These are phyloP conservation scores for Peromyscus melanophrys DNA, from an alignment of 2,797 vertebrate genomes.

Conservation along the genomic window DNA sequence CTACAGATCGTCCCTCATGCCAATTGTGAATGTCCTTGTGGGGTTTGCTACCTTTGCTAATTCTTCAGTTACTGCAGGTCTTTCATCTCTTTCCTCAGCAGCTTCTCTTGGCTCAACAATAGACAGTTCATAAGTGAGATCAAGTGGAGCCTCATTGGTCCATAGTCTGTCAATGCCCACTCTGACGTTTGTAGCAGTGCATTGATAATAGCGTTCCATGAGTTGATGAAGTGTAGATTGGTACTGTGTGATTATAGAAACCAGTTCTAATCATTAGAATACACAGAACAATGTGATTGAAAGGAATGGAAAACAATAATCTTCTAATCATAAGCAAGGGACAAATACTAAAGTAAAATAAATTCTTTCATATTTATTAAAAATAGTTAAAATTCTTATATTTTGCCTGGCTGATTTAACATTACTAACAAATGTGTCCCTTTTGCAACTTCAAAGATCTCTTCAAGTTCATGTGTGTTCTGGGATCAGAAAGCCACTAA, in stretches of 20 bases:
- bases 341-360: constrained; percentile 24
- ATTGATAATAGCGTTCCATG: background rate
- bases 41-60: background rate
- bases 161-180: constrained; percentile 47
- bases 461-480: constrained; percentile 63
- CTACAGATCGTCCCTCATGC: background rate
- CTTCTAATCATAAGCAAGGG: background rate
- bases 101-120: constrained; percentile 2
- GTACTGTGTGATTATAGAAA: background rate
- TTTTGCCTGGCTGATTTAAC: background rate
- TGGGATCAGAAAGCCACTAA: constrained; percentile 53
- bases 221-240: background rate
- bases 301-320: background rate
- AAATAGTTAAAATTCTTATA: background rate
- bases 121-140: constrained; percentile 30
- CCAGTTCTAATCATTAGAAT: constrained; percentile 41
- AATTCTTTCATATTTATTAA: constrained; percentile 56
- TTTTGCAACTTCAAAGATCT: constrained; percentile 65
- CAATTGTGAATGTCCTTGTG: constrained; percentile 30
- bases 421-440: constrained; percentile 7
- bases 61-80: constrained; percentile 2
- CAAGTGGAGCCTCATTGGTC: background rate
- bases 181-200: background rate
- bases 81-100: constrained; percentile 9
- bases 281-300: background rate